Percentiles rank a stretch among this genome's conserved stretches.
Evolutionary conservation across 2,888 invertebrate species (phyloP).

Genomic region (Parascotia fuliginaria): DNA sequence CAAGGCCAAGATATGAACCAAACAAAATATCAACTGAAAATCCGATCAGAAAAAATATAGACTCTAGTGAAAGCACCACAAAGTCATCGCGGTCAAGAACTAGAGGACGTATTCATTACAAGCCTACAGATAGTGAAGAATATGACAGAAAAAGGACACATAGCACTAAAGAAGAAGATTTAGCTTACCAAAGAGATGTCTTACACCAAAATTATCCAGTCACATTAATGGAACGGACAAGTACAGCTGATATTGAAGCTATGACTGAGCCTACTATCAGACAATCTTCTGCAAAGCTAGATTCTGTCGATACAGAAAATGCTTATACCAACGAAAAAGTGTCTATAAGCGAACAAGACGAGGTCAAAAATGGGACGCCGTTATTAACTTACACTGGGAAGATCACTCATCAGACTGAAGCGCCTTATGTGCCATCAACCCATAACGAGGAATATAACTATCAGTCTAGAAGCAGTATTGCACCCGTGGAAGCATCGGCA

Average conservation of each 20-base stretch:
- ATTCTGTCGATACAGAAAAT: slow-evolving; percentile 70
- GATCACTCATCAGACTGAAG: slow-evolving; percentile 58
- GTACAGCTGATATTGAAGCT: slow-evolving; percentile 79
- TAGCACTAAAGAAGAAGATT: slow-evolving; percentile 65
- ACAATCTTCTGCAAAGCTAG: slow-evolving; percentile 54
- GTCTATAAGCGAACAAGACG: slow-evolving; percentile 62
- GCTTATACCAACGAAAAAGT: slow-evolving; percentile 75
- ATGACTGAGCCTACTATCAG: slow-evolving; percentile 71
- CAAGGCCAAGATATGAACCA: slow-evolving; percentile 68
- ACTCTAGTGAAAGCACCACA: slow-evolving; percentile 67
- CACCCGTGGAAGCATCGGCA: slow-evolving; percentile 56
- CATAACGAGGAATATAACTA: slow-evolving; percentile 60
- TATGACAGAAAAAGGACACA: slow-evolving; percentile 61
- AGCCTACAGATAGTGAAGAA: slow-evolving; percentile 71
- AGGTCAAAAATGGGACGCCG: slow-evolving; percentile 53
- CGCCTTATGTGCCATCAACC: slow-evolving; percentile 58
- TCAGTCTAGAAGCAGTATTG: slow-evolving; percentile 58
- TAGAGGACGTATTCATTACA: slow-evolving; percentile 84
- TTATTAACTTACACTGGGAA: slow-evolving; percentile 51
- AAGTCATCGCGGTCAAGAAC: slow-evolving; percentile 69
- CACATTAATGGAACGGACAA: slow-evolving; percentile 79
- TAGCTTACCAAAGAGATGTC: slow-evolving; percentile 88
- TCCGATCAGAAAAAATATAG: slow-evolving; percentile 54
- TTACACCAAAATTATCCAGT: slow-evolving; percentile 88
- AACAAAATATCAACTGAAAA: slow-evolving; percentile 75